phyloP scores from a whole-genome alignment of 1,140 invertebrate species.

The Apis florea region DNA sequence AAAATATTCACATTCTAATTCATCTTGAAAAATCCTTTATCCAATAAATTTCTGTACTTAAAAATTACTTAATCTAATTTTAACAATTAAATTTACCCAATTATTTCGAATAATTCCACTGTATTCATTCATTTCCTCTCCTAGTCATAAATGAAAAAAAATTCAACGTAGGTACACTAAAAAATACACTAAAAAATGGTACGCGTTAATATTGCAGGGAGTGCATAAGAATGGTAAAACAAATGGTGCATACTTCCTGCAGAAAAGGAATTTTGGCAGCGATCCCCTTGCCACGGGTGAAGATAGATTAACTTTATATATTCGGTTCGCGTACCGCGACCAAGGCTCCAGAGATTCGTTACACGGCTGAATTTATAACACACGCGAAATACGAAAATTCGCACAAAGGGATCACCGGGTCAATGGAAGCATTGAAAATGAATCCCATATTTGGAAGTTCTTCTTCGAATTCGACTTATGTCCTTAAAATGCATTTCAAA shows the following conservation, averaged over 20 bases:
- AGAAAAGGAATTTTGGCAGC: slow-evolving; percentile 26
- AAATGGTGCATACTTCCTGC: background rate
- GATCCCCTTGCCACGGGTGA: slow-evolving; percentile 16
- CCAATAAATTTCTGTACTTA: no score
- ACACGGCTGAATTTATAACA: slow-evolving; percentile 59
- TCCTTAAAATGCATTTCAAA: background rate
- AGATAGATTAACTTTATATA: slow-evolving; percentile 49
- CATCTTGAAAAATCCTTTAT: no score
- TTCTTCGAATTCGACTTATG: background rate
- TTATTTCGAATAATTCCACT: no score
- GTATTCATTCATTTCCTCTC: no score
- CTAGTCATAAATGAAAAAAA: no score
- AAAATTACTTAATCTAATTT: no score
- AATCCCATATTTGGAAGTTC: slow-evolving; percentile 34
- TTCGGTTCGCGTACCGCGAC: slow-evolving; percentile 46
- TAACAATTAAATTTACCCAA: no score
- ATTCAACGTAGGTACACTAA: no score
- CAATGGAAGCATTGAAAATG: slow-evolving; percentile 54
- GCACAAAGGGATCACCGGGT: slow-evolving; percentile 52
- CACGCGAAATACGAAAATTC: slow-evolving; percentile 55
- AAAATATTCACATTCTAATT: no score
- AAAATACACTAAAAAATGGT: no score
- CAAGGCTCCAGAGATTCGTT: slow-evolving; percentile 59
- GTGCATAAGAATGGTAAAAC: background rate
- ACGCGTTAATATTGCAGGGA: no score